phyloP scores from a whole-genome alignment of 1,140 invertebrate species.

The Drosophila elegans region DNA sequence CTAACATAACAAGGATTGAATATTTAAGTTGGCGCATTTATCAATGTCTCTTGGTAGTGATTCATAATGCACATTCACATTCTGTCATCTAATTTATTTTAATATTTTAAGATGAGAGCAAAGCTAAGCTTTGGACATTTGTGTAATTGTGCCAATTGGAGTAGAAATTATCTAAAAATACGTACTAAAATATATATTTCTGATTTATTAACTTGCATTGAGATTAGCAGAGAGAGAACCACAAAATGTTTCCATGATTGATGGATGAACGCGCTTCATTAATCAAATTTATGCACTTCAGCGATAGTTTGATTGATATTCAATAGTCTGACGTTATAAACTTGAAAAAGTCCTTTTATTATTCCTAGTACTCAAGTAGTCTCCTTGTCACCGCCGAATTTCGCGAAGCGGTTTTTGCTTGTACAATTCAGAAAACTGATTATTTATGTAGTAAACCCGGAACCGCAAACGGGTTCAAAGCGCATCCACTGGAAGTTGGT shows the following conservation, averaged over 20 bases:
- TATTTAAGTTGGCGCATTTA: conserved; percentile 13
- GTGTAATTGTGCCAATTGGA: too few species aligned
- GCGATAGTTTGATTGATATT: conserved; percentile 70
- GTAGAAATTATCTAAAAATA: too few species aligned
- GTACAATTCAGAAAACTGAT: conserved; percentile 17
- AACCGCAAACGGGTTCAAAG: conserved; percentile 55
- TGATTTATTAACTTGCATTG: neutral
- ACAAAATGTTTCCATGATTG: conserved; percentile 29
- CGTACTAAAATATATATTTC: too few species aligned
- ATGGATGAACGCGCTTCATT: conserved; percentile 50
- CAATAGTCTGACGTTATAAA: neutral
- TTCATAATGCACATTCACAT: conserved; percentile 7
- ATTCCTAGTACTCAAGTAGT: conserved; percentile 11
- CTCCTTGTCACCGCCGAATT: conserved; percentile 2
- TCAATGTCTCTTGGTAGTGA: conserved; percentile 1
- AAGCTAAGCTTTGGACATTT: neutral
- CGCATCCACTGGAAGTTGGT: conserved; percentile 53
- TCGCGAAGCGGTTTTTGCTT: neutral
- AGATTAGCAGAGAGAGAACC: neutral
- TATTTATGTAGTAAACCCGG: conserved; percentile 37
- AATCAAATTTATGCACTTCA: conserved; percentile 46
- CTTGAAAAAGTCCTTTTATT: conserved; percentile 1
- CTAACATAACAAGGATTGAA: conserved; percentile 23
- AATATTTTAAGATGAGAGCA: neutral
- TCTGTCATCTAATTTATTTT: too few species aligned